Evolutionary conservation across 2,797 vertebrate genomes (phyloP).

Genomic region (Schizopygopsis pylzovi): DNA sequence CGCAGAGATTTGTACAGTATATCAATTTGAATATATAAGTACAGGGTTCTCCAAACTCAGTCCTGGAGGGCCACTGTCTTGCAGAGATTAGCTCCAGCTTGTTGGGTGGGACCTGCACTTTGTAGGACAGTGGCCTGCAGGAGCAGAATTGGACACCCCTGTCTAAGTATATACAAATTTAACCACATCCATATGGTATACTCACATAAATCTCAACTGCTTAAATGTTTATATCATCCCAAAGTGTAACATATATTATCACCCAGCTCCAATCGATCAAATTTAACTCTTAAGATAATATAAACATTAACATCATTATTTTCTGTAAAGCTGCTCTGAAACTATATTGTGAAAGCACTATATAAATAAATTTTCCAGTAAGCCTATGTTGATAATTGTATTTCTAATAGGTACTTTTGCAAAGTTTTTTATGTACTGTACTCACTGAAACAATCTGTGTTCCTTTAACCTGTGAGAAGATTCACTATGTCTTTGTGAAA

Average conservation of each 20-base stretch:
- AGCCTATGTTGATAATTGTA: not conserved
- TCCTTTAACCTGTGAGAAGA: slow-evolving; percentile 18
- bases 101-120: too few species aligned
- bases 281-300: not conserved
- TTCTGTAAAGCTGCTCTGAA: not conserved
- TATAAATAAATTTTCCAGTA: not conserved
- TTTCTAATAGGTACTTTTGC: not conserved
- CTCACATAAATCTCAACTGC: not conserved
- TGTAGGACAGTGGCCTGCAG: too few species aligned
- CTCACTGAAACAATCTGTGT: not conserved
- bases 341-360: not conserved
- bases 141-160: too few species aligned
- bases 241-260: not conserved
- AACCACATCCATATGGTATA: not conserved
- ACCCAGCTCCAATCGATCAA: not conserved
- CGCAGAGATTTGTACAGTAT: not conserved
- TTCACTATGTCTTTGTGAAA: slow-evolving; percentile 13
- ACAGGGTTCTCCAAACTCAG: too few species aligned
- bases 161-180: not conserved
- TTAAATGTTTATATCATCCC: not conserved
- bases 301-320: not conserved
- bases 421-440: not conserved
- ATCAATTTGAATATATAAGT: not conserved
- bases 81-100: too few species aligned
- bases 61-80: too few species aligned